phyloP scores from a whole-genome alignment of 37 sponge, comb jelly and placozoan genomes.

The Oopsacas minuta region DNA sequence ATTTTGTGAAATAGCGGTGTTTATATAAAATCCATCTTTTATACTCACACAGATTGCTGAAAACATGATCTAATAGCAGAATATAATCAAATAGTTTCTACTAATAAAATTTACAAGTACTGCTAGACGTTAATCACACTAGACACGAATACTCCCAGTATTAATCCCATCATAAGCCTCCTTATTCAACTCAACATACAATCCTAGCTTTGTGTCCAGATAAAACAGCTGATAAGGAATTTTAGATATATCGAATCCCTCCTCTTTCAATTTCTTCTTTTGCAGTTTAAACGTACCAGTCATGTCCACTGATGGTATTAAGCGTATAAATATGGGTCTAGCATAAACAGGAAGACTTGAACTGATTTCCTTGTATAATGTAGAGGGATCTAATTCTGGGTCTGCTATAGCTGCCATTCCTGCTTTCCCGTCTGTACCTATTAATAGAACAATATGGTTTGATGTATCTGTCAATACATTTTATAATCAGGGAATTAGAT shows the following conservation, averaged over 20 bases:
- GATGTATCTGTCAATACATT: no score
- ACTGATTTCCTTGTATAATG: constrained; percentile 27
- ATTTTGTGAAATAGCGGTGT: no score
- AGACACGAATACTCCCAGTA: background rate
- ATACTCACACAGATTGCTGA: no score
- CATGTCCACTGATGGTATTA: constrained; percentile 24
- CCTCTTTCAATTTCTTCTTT: constrained; percentile 39
- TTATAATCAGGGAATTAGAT: no score
- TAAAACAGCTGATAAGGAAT: constrained; percentile 13
- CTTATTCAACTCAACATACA: background rate
- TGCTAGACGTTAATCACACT: no score
- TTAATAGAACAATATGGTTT: no score
- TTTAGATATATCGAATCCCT: constrained; percentile 41
- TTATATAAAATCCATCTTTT: no score
- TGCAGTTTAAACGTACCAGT: constrained; percentile 59
- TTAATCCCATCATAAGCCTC: background rate
- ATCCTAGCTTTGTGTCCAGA: background rate
- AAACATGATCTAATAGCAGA: no score
- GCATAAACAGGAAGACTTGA: constrained; percentile 44
- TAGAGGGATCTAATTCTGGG: constrained; percentile 25
- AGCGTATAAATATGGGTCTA: constrained; percentile 54
- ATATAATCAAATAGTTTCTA: no score
- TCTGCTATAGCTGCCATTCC: constrained; percentile 62
- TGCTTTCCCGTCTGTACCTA: constrained; percentile 45
- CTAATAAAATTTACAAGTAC: no score